A percentile compares a stretch with the other conserved stretches of the same genome.
phyloP scores from a whole-genome alignment of 2,797 vertebrate genomes.

The Malurus leucopterus region DNA sequence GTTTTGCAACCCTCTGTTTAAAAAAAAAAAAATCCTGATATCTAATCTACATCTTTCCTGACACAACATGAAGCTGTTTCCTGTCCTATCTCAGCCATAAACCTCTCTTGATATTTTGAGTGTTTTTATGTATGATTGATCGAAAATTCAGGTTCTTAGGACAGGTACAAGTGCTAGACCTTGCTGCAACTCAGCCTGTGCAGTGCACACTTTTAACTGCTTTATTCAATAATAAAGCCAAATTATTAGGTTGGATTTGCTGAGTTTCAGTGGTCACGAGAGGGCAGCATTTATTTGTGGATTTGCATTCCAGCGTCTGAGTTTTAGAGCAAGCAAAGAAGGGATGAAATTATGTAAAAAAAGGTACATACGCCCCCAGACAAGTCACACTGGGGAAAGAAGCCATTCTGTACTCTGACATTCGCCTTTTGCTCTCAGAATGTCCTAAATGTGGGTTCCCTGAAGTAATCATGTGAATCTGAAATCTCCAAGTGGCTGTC shows the following conservation, averaged over 20 bases:
- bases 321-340: neutral
- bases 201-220: fast-evolving
- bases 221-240: neutral
- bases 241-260: neutral
- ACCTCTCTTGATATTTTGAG: neutral
- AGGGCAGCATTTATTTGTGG: conserved; percentile 68
- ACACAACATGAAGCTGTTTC: neutral
- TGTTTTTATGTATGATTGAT: neutral
- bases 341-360: neutral
- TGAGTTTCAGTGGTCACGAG: conserved; percentile 64
- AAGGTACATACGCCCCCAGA: neutral
- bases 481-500: neutral
- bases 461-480: neutral
- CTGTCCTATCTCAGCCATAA: neutral
- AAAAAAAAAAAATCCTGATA: neutral
- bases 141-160: neutral
- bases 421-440: neutral
- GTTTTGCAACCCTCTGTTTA: neutral
- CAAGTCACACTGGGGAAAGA: neutral
- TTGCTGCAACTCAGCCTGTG: neutral
- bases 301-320: neutral
- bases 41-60: neutral
- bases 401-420: neutral
- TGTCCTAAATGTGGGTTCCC: neutral
- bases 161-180: neutral